Evolutionary conservation across 2,888 invertebrate genomes (phyloP), one percentile per base, ranked within the genome.

Genomic region (Ophion slaviceki): DNA sequence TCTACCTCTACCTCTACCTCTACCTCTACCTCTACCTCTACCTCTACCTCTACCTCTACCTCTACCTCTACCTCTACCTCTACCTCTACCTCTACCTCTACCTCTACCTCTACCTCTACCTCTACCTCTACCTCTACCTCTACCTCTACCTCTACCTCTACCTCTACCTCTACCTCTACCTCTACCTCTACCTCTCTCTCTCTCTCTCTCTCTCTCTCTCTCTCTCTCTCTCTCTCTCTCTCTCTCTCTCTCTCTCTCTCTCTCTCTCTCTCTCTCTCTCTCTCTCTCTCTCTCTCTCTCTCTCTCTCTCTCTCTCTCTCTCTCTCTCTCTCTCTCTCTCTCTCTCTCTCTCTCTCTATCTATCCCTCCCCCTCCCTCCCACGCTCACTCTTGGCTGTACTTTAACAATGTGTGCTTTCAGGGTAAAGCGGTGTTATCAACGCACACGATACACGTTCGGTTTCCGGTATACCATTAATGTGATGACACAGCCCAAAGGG

Each of bases 201-300:
- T 74, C 77, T 77, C 72, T 76, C 71, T 82, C 82, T 74, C 77
- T 77, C 72, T 76, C 71, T 82, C 82, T 74, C 77, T 77, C 72
- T 76, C 71, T 82, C 82, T 74, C 77, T 77, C 72, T 76, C 71
- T 82, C 82, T 74, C 77, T 77, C 72, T 76, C 71, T 82, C 82
- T 74, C 77, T 77, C 72, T 76, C 71, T 82, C 82, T 74, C 77
- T 77, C 72, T 76, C 71, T 82, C 82, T 74, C 77, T 77, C 72
- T 76, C 71, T 82, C 82, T 74, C 77, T 77, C 72, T 76, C 71
- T 82, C 82, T 74, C 77, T 77, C 72, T 76, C 71, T 82, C 82
- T 74, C 77, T 77, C 72, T 76, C 71, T 82, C 82, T 74, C 77
- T 77, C 72, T 76, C 71, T 82, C 82, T 74, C 77, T 77, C 72